A percentile compares a stretch with the other conserved stretches of the same genome.
These are phyloP conservation scores for Halcyon smyrnensis DNA, from an alignment of 2,797 vertebrate species.

Conservation along the genomic window DNA sequence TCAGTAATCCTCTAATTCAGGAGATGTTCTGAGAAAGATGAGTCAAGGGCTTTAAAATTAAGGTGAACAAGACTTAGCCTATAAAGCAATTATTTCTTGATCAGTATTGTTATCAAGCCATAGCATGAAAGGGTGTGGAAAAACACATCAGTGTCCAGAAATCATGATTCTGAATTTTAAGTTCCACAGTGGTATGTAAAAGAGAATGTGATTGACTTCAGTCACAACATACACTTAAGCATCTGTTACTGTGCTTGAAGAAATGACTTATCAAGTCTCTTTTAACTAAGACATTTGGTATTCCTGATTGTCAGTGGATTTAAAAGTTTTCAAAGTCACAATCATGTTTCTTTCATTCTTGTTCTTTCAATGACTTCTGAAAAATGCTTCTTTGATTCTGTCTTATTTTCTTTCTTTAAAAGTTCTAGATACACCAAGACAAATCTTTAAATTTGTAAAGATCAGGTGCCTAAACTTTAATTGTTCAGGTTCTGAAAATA, in stretches of 20 bases:
- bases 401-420: not conserved
- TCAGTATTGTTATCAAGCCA: conserved; percentile 13
- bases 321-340: conserved; percentile 1
- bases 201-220: not conserved
- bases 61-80: not conserved
- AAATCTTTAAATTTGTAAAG: not conserved
- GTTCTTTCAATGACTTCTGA: not conserved
- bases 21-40: conserved; percentile 19
- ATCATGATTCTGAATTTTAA: not conserved
- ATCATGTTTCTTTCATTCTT: not conserved
- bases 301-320: not conserved
- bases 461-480: not conserved
- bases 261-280: conserved; percentile 17
- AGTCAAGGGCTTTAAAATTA: conserved; percentile 48
- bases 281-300: conserved; percentile 15
- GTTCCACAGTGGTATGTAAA: conserved; percentile 12
- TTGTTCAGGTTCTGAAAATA: not conserved
- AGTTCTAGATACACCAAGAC: not conserved
- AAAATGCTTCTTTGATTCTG: not conserved
- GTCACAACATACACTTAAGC: not conserved
- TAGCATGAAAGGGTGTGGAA: conserved; percentile 14
- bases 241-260: conserved; percentile 29
- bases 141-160: not conserved
- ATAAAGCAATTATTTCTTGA: conserved; percentile 39
- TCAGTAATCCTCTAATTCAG: conserved; percentile 28